Evolutionary conservation across 2,797 vertebrate genomes (phyloP), one percentile per base, ranked within the genome.

Genomic region (Erithacus rubecula): DNA sequence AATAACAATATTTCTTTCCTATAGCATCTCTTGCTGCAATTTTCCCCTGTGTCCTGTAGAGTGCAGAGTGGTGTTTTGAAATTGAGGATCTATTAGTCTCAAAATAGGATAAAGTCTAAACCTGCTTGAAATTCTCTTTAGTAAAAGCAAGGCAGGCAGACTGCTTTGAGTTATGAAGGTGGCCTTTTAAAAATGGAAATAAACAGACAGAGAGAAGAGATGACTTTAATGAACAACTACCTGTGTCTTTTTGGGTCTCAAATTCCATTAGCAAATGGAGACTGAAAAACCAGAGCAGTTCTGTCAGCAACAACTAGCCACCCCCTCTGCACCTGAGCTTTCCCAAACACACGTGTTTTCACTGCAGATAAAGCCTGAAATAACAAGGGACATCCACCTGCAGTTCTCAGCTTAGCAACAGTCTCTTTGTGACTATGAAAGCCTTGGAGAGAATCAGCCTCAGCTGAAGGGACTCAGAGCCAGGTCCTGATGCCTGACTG

Each of bases 161-260:
- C 77, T 90, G 77, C 74, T 94, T 80, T 96, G 96, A 95, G 87
- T 97, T 96, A 96, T 94, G 95, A 96, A 95, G 75, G 70, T 94
- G 96, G 95, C 95, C 96, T 97, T 97, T 97, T 94, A 94, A 96
- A 96, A 96, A 96, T 94, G 93, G 95, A 97, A 95, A 96, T 96
- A 96, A 95, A 94, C 93, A 95, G 76, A 68, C 53, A 95, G 87
- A 87, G 74, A 39, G 71, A 77, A 77, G 77, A 90, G 83, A 90
- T 79, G 77, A 93, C 80, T 95, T 94, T 90, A 96, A 94, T 94
- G 93, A 94, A 94, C 93, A 94, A 52, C 77, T 86, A 46, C 43
- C 16, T 0, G 1, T 75, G 58, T 90, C 89, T 87, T 93, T 90
- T 88, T 90, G 44, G 56, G 55, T 93, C 85, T 91, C 52, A 32